phyloP scores from a whole-genome alignment of 2,797 vertebrate species.

The Silurus aristotelis region DNA sequence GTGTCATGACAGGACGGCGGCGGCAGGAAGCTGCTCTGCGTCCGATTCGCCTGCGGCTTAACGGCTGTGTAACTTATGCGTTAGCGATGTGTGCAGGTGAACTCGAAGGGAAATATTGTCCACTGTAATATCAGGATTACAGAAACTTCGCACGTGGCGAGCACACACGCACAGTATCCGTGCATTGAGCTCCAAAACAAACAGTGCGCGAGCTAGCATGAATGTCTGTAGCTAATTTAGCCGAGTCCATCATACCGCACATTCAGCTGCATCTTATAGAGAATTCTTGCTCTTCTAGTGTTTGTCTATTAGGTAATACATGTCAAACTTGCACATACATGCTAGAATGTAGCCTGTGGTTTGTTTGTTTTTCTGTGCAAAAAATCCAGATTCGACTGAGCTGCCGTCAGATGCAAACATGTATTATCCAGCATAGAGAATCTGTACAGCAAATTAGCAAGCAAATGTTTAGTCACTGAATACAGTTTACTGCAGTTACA shows the following conservation, averaged over 20 bases:
- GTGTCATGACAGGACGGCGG: background rate
- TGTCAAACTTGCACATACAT: background rate
- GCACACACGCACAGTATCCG: background rate
- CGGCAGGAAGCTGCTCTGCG: background rate
- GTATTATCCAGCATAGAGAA: too few species aligned
- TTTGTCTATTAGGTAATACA: background rate
- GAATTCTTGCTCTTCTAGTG: background rate
- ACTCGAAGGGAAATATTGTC: too few species aligned
- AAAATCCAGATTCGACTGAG: background rate
- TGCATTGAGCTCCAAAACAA: background rate
- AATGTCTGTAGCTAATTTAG: background rate
- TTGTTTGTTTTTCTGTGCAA: too few species aligned
- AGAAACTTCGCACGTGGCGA: background rate
- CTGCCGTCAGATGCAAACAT: background rate
- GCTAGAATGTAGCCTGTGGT: background rate
- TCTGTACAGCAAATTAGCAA: background rate
- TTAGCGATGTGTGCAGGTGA: too few species aligned
- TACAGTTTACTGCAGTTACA: background rate
- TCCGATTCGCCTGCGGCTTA: background rate
- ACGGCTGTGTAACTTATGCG: background rate
- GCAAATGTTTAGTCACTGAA: background rate
- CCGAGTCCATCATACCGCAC: background rate
- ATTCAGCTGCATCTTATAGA: background rate
- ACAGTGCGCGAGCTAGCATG: background rate
- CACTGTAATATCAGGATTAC: background rate